Conservation (phyloP, 2,888 invertebrate genomes). For the Atrina japonica region DNA sequence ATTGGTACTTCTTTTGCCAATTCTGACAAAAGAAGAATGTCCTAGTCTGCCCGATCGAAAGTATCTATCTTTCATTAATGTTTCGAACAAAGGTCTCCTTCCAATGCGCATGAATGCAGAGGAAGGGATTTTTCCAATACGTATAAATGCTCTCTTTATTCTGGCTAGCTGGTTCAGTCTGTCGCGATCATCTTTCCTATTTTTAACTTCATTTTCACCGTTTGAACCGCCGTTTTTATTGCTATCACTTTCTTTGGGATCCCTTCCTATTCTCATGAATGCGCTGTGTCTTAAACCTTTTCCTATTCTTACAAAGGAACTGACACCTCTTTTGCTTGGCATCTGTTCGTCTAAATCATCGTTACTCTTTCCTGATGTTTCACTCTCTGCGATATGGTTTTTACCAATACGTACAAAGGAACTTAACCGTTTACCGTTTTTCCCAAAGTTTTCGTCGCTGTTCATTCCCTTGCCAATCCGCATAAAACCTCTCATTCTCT, state of each 20-base stretch:
- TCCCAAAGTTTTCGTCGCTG: not conserved
- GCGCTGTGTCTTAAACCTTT: constrained; percentile 38
- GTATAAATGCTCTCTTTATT: constrained; percentile 52
- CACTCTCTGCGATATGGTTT: not conserved
- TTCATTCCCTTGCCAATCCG: constrained; percentile 30
- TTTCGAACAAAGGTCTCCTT: constrained; percentile 40
- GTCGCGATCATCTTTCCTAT: not conserved
- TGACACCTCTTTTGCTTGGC: constrained; percentile 22
- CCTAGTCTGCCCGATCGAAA: constrained; percentile 53
- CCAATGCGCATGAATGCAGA: constrained; percentile 51
- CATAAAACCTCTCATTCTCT: constrained; percentile 26
- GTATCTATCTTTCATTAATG: constrained; percentile 48
- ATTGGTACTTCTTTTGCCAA: constrained; percentile 51
- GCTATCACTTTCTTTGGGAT: not conserved
- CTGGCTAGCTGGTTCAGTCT: no score
- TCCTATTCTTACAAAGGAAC: constrained; percentile 60
- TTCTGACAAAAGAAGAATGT: constrained; percentile 59
- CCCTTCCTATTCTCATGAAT: constrained; percentile 46
- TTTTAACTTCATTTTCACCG: no score
- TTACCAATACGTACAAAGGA: constrained; percentile 42
- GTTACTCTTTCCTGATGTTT: no score
- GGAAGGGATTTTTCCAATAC: constrained; percentile 61
- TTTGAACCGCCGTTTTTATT: constrained; percentile 29
- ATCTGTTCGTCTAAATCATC: constrained; percentile 1
- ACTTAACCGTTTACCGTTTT: constrained; percentile 29